A percentile compares a stretch with the other conserved stretches of the same genome.
Evolutionary conservation across 1,140 invertebrate genomes (phyloP).

Genomic region (Heliconius eleuchia): DNA sequence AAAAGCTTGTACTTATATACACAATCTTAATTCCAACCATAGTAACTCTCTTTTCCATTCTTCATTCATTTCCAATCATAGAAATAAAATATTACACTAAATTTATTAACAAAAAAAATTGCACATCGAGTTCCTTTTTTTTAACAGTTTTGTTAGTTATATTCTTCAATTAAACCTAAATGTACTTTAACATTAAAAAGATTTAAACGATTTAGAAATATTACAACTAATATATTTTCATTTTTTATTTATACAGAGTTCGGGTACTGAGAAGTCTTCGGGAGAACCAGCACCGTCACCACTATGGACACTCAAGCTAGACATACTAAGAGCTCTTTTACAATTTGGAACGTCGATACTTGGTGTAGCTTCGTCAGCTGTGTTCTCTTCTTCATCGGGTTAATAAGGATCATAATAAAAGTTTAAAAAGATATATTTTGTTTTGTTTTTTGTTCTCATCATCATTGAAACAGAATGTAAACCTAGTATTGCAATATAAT

Average conservation of each 20-base stretch:
- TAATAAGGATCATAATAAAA: conserved; percentile 24
- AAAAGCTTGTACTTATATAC: too few species aligned
- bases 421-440: background rate
- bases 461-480: too few species aligned
- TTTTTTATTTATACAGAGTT: conserved; percentile 32
- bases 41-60: too few species aligned
- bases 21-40: too few species aligned
- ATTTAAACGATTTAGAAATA: background rate
- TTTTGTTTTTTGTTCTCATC: background rate
- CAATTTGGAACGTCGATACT: conserved; percentile 60
- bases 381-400: conserved; percentile 33
- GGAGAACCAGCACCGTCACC: conserved; percentile 47
- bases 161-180: too few species aligned
- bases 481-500: too few species aligned
- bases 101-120: too few species aligned
- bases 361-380: conserved; percentile 53
- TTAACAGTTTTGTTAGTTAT: too few species aligned
- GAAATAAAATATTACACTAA: too few species aligned
- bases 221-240: background rate
- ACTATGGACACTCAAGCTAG: conserved; percentile 63
- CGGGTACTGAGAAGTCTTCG: background rate
- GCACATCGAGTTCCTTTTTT: too few species aligned
- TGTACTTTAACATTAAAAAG: too few species aligned
- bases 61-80: too few species aligned
- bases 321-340: conserved; percentile 59